Conservation (phyloP, 2,888 invertebrate genomes). For the Leptopilina drosophilae region DNA sequence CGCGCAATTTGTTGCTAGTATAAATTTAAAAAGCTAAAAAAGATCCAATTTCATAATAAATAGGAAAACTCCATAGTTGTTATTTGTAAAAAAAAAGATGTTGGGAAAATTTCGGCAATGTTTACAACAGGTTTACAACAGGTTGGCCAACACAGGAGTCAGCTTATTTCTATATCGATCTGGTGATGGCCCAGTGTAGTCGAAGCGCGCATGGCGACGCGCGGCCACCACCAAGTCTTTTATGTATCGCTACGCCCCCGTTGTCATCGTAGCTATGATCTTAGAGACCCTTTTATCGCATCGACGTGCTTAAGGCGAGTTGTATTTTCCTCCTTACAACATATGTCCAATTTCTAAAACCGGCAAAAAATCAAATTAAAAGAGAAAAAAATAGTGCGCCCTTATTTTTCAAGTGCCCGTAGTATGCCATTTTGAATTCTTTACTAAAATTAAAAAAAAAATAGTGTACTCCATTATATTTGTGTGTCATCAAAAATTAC, state of each 20-base stretch:
- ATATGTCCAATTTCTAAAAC: neutral
- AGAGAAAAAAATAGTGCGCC: neutral
- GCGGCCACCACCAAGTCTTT: slow-evolving; percentile 57
- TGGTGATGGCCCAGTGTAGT: slow-evolving; percentile 48
- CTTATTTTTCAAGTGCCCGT: neutral
- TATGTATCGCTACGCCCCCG: slow-evolving; percentile 62
- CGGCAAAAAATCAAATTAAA: neutral
- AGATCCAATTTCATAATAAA: too few relatives aligned
- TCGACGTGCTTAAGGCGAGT: slow-evolving; percentile 16
- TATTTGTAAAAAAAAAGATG: neutral
- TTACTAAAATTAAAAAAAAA: too few relatives aligned
- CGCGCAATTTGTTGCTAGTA: too few relatives aligned
- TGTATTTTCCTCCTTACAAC: neutral
- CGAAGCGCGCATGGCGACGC: slow-evolving; percentile 61
- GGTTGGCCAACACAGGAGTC: slow-evolving; percentile 56
- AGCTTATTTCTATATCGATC: slow-evolving; percentile 60
- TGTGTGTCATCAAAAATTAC: neutral
- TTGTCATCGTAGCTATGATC: slow-evolving; percentile 4
- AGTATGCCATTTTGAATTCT: neutral
- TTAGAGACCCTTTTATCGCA: slow-evolving; percentile 7
- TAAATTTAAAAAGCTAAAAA: too few relatives aligned
- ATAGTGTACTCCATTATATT: too few relatives aligned
- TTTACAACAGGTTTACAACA: slow-evolving; percentile 53
- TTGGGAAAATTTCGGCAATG: slow-evolving; percentile 49
- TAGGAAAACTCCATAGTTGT: too few relatives aligned